phyloP scores from a whole-genome alignment of 2,888 invertebrate species.

The Boloria euphrosyne region DNA sequence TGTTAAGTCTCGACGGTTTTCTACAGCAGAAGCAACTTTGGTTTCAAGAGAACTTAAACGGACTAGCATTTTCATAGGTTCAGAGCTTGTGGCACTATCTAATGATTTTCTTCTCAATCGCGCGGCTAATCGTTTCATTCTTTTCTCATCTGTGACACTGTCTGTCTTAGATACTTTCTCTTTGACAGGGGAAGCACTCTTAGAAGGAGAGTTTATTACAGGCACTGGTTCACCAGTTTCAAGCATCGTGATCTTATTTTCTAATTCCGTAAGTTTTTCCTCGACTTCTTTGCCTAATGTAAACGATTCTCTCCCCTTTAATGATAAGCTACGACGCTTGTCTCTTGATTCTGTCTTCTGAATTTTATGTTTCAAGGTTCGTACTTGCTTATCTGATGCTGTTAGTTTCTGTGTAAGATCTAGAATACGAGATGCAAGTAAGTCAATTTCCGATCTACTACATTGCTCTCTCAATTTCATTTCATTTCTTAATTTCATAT shows the following conservation, averaged over 20 bases:
- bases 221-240: conserved; percentile 79
- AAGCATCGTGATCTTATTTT: conserved; percentile 87
- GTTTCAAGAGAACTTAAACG: conserved; percentile 89
- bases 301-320: conserved; percentile 92
- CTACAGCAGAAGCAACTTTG: conserved; percentile 85
- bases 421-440: conserved; percentile 92
- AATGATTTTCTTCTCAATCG: conserved; percentile 87
- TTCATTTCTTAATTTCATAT: conserved; percentile 88
- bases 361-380: conserved; percentile 89
- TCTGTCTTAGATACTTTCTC: conserved; percentile 79
- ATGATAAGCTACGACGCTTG: conserved; percentile 89
- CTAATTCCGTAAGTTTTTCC: conserved; percentile 90
- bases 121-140: conserved; percentile 78
- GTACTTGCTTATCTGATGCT: conserved; percentile 90
- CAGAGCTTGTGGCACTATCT: conserved; percentile 89
- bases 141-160: conserved; percentile 72
- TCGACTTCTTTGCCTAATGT: conserved; percentile 92
- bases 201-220: conserved; percentile 74
- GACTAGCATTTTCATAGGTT: conserved; percentile 90
- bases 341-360: conserved; percentile 89
- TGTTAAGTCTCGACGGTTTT: conserved; percentile 69
- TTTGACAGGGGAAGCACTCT: conserved; percentile 80
- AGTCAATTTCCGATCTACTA: conserved; percentile 86
- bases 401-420: conserved; percentile 91
- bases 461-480: conserved; percentile 85